phyloP scores from a whole-genome alignment of 1,140 invertebrate species.

The Drosophila pectinifera region DNA sequence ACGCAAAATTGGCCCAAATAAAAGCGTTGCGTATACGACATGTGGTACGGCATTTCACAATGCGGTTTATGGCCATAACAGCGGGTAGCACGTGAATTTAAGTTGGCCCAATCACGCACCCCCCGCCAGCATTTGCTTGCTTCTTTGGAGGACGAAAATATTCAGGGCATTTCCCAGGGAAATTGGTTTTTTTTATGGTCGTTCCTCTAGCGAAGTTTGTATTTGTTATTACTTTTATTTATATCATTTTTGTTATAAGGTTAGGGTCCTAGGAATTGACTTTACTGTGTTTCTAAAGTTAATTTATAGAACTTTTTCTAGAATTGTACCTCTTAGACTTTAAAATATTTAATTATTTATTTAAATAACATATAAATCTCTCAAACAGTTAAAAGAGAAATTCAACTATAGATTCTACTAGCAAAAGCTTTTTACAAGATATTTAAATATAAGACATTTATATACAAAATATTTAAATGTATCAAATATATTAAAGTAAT shows the following conservation, averaged over 20 bases:
- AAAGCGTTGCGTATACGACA: constrained; percentile 64
- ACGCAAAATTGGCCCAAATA: constrained; percentile 65
- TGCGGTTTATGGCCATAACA: constrained; percentile 53
- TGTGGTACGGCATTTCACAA: constrained; percentile 53
- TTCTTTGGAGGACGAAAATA: constrained; percentile 21
- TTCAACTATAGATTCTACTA: no score
- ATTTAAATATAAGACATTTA: no score
- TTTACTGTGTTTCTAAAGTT: no score
- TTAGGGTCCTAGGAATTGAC: background rate
- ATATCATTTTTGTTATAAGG: constrained; percentile 14
- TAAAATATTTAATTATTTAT: background rate
- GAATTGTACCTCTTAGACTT: no score
- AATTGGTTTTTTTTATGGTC: constrained; percentile 44
- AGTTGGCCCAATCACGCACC: constrained; percentile 59
- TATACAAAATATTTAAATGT: no score
- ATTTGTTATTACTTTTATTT: constrained; percentile 8
- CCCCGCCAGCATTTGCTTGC: constrained; percentile 16
- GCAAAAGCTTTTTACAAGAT: no score
- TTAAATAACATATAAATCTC: background rate
- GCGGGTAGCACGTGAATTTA: constrained; percentile 59
- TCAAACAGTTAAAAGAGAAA: no score
- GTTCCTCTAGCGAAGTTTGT: constrained; percentile 11
- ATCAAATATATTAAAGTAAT: no score
- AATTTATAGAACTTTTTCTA: no score
- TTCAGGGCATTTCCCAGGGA: constrained; percentile 33